Conservation (phyloP, 1,140 invertebrate genomes). For the Calephelis nemesis region DNA sequence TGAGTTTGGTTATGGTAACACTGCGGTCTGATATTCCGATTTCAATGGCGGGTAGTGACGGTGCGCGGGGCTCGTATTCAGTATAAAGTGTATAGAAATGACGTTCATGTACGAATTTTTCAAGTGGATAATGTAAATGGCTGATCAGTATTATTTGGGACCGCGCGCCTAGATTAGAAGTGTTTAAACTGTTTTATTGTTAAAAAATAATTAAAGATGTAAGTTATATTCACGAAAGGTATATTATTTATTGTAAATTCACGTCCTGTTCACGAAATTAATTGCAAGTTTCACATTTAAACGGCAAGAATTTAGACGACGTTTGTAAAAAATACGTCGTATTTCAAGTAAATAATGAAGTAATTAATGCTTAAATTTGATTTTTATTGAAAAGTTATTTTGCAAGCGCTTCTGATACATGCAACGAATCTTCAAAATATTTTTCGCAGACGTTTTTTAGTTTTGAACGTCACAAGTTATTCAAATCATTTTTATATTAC, state of each 20-base stretch:
- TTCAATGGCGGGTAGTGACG: slow-evolving; percentile 55
- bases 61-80: slow-evolving; percentile 45
- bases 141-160: slow-evolving; percentile 50
- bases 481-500: no score
- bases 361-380: no score
- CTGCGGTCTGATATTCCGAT: slow-evolving; percentile 27
- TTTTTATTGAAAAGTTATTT: no score
- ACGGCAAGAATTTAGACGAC: no score
- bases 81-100: slow-evolving; percentile 17
- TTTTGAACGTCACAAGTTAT: no score
- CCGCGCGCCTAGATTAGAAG: slow-evolving; percentile 48
- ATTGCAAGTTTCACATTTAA: no score
- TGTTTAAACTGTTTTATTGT: slow-evolving; percentile 22
- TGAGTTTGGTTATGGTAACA: background rate
- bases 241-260: slow-evolving; percentile 7
- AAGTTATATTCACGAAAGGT: slow-evolving; percentile 18
- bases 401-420: no score
- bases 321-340: no score
- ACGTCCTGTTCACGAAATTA: background rate
- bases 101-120: slow-evolving; percentile 21
- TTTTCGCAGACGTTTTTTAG: no score
- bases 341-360: no score
- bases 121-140: slow-evolving; percentile 21
- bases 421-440: no score
- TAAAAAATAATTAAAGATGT: slow-evolving; percentile 16